Evolutionary conservation across 2,797 vertebrate species (phyloP).

Genomic region (Syngnathus acus): DNA sequence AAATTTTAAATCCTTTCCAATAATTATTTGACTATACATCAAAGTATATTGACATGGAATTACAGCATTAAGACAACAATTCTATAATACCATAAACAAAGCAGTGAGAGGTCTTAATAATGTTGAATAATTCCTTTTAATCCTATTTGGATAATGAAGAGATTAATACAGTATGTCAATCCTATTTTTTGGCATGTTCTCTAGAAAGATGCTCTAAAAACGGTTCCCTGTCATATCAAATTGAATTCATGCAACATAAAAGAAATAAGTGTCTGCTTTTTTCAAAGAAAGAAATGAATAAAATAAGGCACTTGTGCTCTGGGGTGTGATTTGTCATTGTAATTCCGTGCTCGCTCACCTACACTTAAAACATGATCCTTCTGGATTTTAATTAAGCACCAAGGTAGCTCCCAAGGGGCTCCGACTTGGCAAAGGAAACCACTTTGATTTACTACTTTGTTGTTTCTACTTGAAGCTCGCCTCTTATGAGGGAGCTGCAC

Average conservation of each 20-base stretch:
- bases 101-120: conserved; percentile 53
- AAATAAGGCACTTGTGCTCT: conserved; percentile 65
- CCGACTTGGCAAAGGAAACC: conserved; percentile 71
- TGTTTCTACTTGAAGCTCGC: conserved; percentile 69
- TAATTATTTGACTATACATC: not conserved
- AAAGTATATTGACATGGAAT: too few relatives aligned
- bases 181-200: conserved; percentile 56
- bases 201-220: conserved; percentile 18
- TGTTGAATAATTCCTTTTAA: conserved; percentile 66
- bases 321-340: conserved; percentile 75
- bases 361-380: conserved; percentile 80
- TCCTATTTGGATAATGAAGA: conserved; percentile 66
- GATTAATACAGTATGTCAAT: conserved; percentile 61
- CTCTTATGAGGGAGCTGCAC: conserved; percentile 59
- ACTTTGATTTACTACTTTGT: conserved; percentile 78
- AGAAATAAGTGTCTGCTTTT: not conserved
- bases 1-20: not conserved
- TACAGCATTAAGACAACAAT: not conserved
- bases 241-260: conserved; percentile 1
- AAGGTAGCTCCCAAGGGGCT: conserved; percentile 72
- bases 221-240: conserved; percentile 1
- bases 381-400: conserved; percentile 82
- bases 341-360: conserved; percentile 75
- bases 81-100: not conserved
- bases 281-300: conserved; percentile 13